Evolutionary conservation across 2,113 vertebrate genomes (phyloP).

Genomic region (Talpa occidentalis): DNA sequence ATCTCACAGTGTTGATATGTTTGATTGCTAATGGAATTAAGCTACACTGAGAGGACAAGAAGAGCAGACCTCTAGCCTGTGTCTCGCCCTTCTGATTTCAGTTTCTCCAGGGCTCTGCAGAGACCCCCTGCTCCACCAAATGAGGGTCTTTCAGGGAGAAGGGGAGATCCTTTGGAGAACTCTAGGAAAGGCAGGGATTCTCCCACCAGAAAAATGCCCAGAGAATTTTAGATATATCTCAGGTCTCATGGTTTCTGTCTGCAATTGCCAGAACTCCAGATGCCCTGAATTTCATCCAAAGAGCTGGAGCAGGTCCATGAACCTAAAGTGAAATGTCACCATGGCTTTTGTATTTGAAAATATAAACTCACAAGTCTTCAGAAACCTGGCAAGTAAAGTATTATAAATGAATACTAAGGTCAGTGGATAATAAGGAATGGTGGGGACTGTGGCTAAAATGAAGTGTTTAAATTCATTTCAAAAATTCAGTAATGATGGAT

Average conservation of each 20-base stretch:
- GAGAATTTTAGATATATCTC: not conserved
- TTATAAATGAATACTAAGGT: not conserved
- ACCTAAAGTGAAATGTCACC: not conserved
- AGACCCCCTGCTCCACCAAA: not conserved
- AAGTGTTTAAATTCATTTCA: not conserved
- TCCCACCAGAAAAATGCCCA: not conserved
- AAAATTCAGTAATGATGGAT: not conserved
- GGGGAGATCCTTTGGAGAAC: not conserved
- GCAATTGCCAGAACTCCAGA: not conserved
- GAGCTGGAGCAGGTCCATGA: not conserved
- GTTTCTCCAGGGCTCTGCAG: not conserved
- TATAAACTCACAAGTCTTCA: not conserved
- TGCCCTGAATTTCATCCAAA: not conserved
- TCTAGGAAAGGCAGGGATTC: not conserved
- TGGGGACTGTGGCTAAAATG: not conserved
- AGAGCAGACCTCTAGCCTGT: not conserved
- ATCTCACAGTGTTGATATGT: not conserved
- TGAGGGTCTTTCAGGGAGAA: not conserved
- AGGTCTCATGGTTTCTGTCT: not conserved
- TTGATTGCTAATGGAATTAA: conserved; percentile 50
- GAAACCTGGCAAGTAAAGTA: not conserved
- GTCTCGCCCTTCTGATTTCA: not conserved
- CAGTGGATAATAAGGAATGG: not conserved
- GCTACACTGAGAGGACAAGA: not conserved
- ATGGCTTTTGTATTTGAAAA: not conserved